These are phyloP conservation scores for Pseudanteris insignis DNA, from an alignment of 2,888 invertebrate genomes.

Conservation along the genomic window DNA sequence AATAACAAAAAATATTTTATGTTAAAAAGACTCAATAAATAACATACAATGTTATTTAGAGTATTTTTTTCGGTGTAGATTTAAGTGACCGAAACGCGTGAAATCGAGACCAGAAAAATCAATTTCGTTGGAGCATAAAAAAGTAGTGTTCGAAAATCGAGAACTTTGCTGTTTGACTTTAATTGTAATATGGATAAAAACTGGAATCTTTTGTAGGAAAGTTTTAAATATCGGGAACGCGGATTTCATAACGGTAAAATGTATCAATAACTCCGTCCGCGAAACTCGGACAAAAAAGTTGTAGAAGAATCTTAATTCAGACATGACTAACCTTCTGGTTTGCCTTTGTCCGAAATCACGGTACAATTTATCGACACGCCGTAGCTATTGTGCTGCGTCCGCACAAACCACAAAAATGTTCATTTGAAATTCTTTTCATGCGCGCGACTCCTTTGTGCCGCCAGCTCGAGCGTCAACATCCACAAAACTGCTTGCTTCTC, in stretches of 20 bases:
- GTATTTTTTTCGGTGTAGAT: too few species aligned
- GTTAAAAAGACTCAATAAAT: too few species aligned
- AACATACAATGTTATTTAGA: too few species aligned
- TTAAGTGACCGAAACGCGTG: too few species aligned
- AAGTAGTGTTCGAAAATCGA: too few species aligned
- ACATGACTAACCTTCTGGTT: conserved; percentile 5
- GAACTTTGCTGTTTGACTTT: too few species aligned
- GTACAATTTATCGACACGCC: conserved; percentile 12
- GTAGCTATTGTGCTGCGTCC: conserved; percentile 1
- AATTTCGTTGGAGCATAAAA: too few species aligned
- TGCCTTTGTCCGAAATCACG: conserved; percentile 1
- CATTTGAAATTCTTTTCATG: background rate
- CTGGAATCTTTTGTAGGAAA: too few species aligned
- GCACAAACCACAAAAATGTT: conserved; percentile 1
- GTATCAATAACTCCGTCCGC: background rate
- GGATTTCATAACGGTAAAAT: background rate
- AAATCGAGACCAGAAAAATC: too few species aligned
- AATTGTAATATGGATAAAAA: too few species aligned
- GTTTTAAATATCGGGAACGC: too few species aligned
- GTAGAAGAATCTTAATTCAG: background rate
- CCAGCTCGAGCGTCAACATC: background rate
- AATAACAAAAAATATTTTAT: too few species aligned
- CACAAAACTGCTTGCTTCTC: background rate
- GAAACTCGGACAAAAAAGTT: background rate
- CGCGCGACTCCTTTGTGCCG: conserved; percentile 3